Base-by-base conservation (phyloP, 2,797 vertebrate genomes). In the Brachyrhaphis roseni region DNA sequence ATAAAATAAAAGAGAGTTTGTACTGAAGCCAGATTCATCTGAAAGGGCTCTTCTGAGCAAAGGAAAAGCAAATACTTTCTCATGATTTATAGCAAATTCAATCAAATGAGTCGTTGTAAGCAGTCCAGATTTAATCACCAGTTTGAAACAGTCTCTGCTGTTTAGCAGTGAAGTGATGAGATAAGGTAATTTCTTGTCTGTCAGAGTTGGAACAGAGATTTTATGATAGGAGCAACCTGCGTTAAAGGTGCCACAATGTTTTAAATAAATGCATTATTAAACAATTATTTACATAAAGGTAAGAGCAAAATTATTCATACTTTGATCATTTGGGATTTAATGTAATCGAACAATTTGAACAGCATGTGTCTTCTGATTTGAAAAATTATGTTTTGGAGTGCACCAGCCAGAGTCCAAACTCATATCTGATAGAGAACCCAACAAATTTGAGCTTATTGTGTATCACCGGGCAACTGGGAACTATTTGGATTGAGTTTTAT, bases 41-140 rank as follows among this genome's bases (percentile, higher is more conserved):
- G 41, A 71, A 45, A 13, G 41, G 59, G 71, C 70, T 79, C 55
- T 80, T 78, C 28, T 82, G 36, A 16, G n/a, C 34, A 79, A 73
- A 83, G 16, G 12, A 6, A 26, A 49, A 47, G 74, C 43, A 76
- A 66, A 66, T 28, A 34, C 18, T 49, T 36, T 10, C 23, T 77
- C 78, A 53, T 10, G 78, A 82, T 82, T 86, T 75, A 78, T 76
- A 13, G n/a, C 13, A 28, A 78, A 84, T 86, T 80, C 81, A 85
- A 82, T 78, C 12, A 83, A 49, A 78, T 43, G 46, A 28, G 76
- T 75, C 70, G 4, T 34, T 36, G 45, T n/a, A 15, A 71, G 51
- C 74, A 79, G 55, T 71, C n/a, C 3, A 41, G 2, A 36, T 64
- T 66, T 16, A 28, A 41, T 57, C 36, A 39, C 41, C 23, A n/a